Base-by-base conservation (phyloP, 2,113 vertebrate genomes). In the Tenrec ecaudatus region DNA sequence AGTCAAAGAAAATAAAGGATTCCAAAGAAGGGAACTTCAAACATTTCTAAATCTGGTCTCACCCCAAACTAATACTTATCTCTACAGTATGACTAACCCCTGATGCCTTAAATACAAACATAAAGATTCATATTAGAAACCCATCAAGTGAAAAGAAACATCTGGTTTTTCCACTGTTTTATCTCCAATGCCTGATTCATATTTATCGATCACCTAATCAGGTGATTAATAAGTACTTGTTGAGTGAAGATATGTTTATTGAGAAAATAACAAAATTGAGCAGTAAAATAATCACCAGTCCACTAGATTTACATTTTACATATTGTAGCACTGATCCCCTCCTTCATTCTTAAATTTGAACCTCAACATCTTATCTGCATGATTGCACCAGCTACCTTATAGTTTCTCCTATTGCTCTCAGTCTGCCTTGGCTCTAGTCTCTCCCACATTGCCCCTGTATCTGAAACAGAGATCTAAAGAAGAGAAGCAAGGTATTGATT, bases 241-340 rank as follows among this genome's bases (percentile, higher is more conserved):
- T 19, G 71, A 27, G 19, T 3, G 20, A 79, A 80, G 16, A 64
- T 3, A 7, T 16, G 6, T 27, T 20, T 53, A 23, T 20, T 7
- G 22, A 40, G 36, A 17, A 15, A 23, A 38, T 2, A 58, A 22
- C n/a, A 7, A 16, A 60, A 8, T 25, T 62, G 1, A 29, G 14
- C 58, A 0, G 0, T 4, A 4, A 15, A 3, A 1, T 1, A 2
- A 16, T 31, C 3, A 3, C 38, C 36, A 0, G 29, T 38, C 69
- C 20, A 2, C 27, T 1, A 57, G 38, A 0, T 14, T 36, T 25
- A 8, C 0, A 16, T 83, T 86, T 53, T 17, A 11, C 0, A 1
- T 1, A 1, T 2, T 14, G 16, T 4, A 23, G 53, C 58, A 23
- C 33, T 58, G 1, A 0, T 3, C 1, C 31, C 78, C 10, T n/a